A percentile compares a stretch with the other conserved stretches of the same genome.
Evolutionary conservation across 2,113 vertebrate species (phyloP).

Genomic region (Silurus asotus): DNA sequence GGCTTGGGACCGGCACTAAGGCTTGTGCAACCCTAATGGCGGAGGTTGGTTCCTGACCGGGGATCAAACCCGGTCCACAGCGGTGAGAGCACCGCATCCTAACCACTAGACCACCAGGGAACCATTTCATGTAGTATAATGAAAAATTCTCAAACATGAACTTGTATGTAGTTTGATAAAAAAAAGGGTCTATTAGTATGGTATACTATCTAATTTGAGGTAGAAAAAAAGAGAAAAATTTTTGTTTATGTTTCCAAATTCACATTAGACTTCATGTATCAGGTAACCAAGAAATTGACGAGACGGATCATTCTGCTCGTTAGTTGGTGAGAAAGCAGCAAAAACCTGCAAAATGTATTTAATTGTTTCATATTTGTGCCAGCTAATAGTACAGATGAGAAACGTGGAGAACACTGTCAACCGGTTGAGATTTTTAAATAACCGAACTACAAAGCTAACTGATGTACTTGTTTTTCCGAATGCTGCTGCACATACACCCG

Average conservation of each 20-base stretch:
- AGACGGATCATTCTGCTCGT: neutral
- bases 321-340: neutral
- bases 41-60: too few relatives aligned
- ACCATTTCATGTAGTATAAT: too few relatives aligned
- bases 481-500: neutral
- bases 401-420: neutral
- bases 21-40: too few relatives aligned
- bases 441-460: neutral
- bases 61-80: too few relatives aligned
- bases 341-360: neutral
- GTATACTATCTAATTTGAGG: too few relatives aligned
- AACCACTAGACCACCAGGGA: too few relatives aligned
- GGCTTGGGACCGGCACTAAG: too few relatives aligned
- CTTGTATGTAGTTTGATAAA: too few relatives aligned
- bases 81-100: too few relatives aligned
- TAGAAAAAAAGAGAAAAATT: too few relatives aligned
- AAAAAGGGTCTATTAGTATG: neutral
- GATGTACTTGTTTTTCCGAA: neutral
- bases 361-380: neutral
- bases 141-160: too few relatives aligned
- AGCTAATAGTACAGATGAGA: neutral
- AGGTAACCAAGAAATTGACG: neutral
- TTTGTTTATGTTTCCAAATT: neutral
- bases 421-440: neutral
- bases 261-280: neutral